Conservation (phyloP, 1,140 invertebrate species). For the Achroia grisella region DNA sequence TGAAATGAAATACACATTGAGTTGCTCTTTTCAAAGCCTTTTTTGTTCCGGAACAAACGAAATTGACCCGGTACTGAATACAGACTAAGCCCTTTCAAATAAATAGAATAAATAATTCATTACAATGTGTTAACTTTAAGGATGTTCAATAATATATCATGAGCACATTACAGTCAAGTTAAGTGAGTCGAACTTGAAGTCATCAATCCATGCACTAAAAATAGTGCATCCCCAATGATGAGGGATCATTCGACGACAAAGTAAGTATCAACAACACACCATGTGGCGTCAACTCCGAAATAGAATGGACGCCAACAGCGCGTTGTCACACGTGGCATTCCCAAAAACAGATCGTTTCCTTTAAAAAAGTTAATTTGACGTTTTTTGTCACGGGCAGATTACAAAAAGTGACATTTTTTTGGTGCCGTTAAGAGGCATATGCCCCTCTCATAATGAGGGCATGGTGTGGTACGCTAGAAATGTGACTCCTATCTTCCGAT, state of each 20-base stretch:
- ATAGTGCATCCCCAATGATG: constrained; percentile 56
- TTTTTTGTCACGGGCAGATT: constrained; percentile 40
- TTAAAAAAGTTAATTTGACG: constrained; percentile 70
- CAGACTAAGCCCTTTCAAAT: constrained; percentile 12
- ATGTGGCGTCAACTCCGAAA: constrained; percentile 56
- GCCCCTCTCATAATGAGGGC: constrained; percentile 52
- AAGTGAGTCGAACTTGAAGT: constrained; percentile 41
- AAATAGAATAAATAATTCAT: constrained; percentile 42
- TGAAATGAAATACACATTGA: constrained; percentile 45
- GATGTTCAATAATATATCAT: constrained; percentile 53
- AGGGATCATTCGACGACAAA: constrained; percentile 61
- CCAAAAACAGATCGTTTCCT: constrained; percentile 69
- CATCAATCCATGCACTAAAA: constrained; percentile 56
- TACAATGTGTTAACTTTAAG: constrained; percentile 44
- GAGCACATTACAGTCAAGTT: constrained; percentile 58
- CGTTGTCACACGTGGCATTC: constrained; percentile 60
- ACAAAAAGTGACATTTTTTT: constrained; percentile 64
- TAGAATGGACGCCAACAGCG: constrained; percentile 39
- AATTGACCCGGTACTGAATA: neutral
- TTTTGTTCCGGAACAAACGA: neutral
- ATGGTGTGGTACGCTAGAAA: constrained; percentile 53
- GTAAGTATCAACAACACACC: constrained; percentile 51
- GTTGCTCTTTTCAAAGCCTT: constrained; percentile 30
- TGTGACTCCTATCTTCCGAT: constrained; percentile 59
- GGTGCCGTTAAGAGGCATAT: constrained; percentile 44